Base-by-base conservation (phyloP, 1,140 invertebrate genomes). In the Trichomalopsis sarcophagae region DNA sequence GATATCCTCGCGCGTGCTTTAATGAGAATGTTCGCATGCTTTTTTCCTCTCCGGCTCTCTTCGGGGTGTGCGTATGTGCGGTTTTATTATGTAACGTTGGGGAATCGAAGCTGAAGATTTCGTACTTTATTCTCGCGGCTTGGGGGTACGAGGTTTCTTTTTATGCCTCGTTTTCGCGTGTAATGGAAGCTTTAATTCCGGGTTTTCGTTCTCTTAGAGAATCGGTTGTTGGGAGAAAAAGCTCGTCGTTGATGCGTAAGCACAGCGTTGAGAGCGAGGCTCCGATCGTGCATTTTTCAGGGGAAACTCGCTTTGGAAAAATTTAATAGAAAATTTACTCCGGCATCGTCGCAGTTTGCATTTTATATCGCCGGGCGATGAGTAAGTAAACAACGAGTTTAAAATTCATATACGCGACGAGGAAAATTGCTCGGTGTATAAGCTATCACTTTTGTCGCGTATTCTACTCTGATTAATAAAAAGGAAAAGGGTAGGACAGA, bases 1-100 rank as follows among this genome's bases (percentile, higher is more conserved):
- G 55, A 79, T 62, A 62, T 11, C 3, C 21, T 40, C 10, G 27
- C 9, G 5, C 68, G 2, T 33, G 73, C 11, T 36, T 81, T 81
- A 81, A 81, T 81, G 69, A 81, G 68, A 81, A 81, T 81, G 44
- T 47, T 50, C 47, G 1, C 21, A 6, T 44, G 69, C 73, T 75
- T 44, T 75, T 74, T 74, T 75, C 40, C 33, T 44, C 27, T 71
- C 11, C 27, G 27, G 69, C 33, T 36, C 33, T 36, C 33, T 23
- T 2, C 11, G 5, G 23, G 21, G 17, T 71, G 6, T 71, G 71
- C 71, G 10, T 30, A 10, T 71, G 68, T 11, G 27, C 27, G 13
- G 27, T 75, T 75, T 75, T 75, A 44, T 75, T 40, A 44, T 44
- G 73, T 44, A 75, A 75, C 73, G 36, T 17, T 14, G 33, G 7